Conservation (phyloP, 2,113 vertebrate genomes). For the Terrapene triunguis region DNA sequence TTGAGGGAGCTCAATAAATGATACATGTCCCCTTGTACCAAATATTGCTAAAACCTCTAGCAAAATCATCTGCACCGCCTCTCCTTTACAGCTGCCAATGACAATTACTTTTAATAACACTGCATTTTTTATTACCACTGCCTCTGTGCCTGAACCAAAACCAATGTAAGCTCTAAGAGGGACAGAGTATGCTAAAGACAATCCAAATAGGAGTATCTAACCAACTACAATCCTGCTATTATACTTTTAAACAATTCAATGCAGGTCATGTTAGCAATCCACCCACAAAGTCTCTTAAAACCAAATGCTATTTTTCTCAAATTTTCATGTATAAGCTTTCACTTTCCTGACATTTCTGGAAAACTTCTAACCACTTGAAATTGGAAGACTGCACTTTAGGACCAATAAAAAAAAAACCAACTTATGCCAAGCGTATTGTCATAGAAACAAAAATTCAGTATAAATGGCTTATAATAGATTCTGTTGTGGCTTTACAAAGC, state of each 20-base stretch:
- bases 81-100: neutral
- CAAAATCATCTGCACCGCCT: neutral
- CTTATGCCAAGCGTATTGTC: neutral
- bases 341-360: neutral
- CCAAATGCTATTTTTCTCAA: neutral
- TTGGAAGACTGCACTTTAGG: neutral
- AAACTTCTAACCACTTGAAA: neutral
- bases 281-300: constrained; percentile 4
- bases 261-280: neutral
- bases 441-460: neutral
- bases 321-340: neutral
- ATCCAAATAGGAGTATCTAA: neutral
- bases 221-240: neutral
- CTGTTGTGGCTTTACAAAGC: neutral
- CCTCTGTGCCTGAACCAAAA: neutral
- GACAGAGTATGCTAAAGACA: neutral
- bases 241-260: neutral
- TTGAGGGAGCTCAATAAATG: neutral
- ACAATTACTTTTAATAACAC: neutral
- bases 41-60: neutral
- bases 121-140: neutral
- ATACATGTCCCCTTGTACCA: neutral
- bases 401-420: neutral
- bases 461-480: rapidly evolving
- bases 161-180: neutral